Conservation (phyloP, 2,888 invertebrate genomes). For the Drosophila pseudotakahashii region DNA sequence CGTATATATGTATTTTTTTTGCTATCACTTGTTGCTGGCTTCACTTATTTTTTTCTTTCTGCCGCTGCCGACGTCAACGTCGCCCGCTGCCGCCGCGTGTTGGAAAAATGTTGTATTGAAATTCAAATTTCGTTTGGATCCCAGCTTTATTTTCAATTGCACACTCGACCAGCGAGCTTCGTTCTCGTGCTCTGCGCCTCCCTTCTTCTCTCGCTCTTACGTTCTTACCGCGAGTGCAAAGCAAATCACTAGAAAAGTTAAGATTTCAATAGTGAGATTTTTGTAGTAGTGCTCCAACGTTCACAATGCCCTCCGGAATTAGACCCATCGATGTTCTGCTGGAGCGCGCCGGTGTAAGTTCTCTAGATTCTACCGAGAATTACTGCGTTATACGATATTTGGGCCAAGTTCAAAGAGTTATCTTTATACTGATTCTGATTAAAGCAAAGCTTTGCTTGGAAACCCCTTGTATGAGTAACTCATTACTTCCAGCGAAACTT, state of each 20-base stretch:
- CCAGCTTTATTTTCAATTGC: slow-evolving; percentile 73
- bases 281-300: slow-evolving; percentile 20
- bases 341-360: slow-evolving; percentile 82
- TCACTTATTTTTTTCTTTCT: slow-evolving; percentile 21
- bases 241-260: slow-evolving; percentile 15
- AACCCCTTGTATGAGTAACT: not conserved
- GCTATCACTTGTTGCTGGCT: slow-evolving; percentile 74
- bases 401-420: slow-evolving; percentile 56
- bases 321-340: slow-evolving; percentile 83
- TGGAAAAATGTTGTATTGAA: slow-evolving; percentile 69
- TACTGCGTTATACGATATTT: slow-evolving; percentile 55
- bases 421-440: not conserved
- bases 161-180: slow-evolving; percentile 69
- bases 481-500: not conserved
- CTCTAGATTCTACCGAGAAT: slow-evolving; percentile 2
- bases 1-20: slow-evolving; percentile 11
- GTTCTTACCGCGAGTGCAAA: slow-evolving; percentile 26
- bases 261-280: slow-evolving; percentile 22
- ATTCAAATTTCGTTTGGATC: slow-evolving; percentile 74
- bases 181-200: slow-evolving; percentile 11
- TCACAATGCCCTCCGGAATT: slow-evolving; percentile 76
- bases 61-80: slow-evolving; percentile 31
- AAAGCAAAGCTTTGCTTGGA: not conserved
- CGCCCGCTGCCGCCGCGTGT: slow-evolving; percentile 35
- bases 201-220: slow-evolving; percentile 24